Percentiles rank a stretch among this genome's conserved stretches.
Conservation (phyloP, 35 echinoderm and acorn worm genomes). For the Stichopus chloronotus region DNA sequence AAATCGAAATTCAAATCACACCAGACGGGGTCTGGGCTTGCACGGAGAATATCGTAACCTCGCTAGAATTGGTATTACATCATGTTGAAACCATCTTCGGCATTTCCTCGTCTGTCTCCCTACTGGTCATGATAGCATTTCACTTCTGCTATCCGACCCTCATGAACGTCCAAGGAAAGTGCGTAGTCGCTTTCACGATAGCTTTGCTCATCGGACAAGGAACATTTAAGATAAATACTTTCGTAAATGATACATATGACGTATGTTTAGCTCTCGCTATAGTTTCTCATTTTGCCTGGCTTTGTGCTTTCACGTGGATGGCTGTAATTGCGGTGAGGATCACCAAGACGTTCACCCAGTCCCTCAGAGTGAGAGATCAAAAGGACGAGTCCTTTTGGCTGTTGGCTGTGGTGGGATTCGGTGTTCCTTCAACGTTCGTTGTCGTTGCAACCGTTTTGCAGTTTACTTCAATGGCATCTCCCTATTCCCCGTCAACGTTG, state of each 20-base stretch:
- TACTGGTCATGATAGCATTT: neutral
- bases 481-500: neutral
- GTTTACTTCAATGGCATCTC: neutral
- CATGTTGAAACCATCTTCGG: neutral
- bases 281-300: neutral
- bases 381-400: neutral
- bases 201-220: neutral
- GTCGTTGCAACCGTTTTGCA: neutral
- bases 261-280: neutral
- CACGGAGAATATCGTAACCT: neutral
- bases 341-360: neutral
- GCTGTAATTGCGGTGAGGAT: neutral
- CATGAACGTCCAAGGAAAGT: neutral
- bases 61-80: neutral
- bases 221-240: neutral
- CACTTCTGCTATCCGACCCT: neutral
- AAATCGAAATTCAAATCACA: neutral
- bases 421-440: neutral
- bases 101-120: neutral
- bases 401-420: neutral
- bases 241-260: neutral
- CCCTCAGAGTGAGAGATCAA: neutral
- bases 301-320: neutral
- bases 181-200: neutral
- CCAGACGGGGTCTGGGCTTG: neutral